These are phyloP conservation scores for Cassiopea andromeda DNA, from an alignment of 30 jellyfish, hydroid and myxozoan genomes.

Conservation along the genomic window DNA sequence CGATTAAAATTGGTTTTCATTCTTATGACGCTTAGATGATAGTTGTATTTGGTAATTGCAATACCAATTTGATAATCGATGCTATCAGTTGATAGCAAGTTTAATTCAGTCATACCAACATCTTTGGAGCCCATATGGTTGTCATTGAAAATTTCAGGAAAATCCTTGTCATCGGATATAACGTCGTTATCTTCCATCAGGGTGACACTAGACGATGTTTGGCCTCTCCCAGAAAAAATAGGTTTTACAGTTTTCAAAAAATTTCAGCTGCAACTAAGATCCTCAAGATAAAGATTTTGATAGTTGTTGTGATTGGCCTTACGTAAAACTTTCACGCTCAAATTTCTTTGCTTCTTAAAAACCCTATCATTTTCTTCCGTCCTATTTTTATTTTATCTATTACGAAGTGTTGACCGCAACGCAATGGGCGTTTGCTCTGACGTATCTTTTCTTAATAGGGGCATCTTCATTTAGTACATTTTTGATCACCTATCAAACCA, in stretches of 20 bases:
- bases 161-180: constrained; percentile 23
- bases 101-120: neutral
- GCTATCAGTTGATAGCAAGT: constrained; percentile 15
- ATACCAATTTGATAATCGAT: constrained; percentile 6
- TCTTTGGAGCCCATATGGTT: neutral
- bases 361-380: too few species aligned
- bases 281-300: neutral
- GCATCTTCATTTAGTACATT: too few species aligned
- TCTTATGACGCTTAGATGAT: constrained; percentile 6
- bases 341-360: constrained; percentile 14
- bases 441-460: too few species aligned
- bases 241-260: constrained; percentile 18
- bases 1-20: neutral
- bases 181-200: constrained; percentile 15
- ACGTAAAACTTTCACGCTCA: constrained; percentile 24
- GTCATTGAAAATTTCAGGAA: constrained; percentile 23
- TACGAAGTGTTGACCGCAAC: too few species aligned
- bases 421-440: too few species aligned
- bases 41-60: constrained; percentile 1
- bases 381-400: too few species aligned
- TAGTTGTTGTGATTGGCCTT: constrained; percentile 2
- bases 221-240: constrained; percentile 13
- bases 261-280: neutral
- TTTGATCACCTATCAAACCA: too few species aligned
- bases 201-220: constrained; percentile 30